Evolutionary conservation across 2,888 invertebrate genomes (phyloP).

Genomic region (Helobdella robusta): DNA sequence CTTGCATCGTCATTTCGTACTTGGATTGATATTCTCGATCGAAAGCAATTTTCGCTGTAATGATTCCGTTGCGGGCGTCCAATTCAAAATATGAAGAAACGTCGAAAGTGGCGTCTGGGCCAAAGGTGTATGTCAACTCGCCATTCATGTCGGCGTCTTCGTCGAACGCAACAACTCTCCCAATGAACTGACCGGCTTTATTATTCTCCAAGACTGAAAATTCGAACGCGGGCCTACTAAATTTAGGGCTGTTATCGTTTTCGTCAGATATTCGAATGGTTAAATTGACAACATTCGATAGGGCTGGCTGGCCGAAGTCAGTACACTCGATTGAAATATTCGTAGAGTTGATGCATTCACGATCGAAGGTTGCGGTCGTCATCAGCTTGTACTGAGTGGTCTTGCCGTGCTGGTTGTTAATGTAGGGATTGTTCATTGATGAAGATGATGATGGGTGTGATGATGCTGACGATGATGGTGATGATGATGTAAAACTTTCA

Average conservation of each 20-base stretch:
- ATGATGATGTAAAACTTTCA: too few relatives aligned
- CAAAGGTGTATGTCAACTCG: slow-evolving; percentile 28
- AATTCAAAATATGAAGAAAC: not conserved
- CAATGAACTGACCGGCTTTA: not conserved
- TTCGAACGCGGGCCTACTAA: slow-evolving; percentile 48
- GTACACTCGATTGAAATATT: slow-evolving; percentile 28
- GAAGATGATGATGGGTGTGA: too few relatives aligned
- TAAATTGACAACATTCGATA: slow-evolving; percentile 59
- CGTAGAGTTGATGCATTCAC: slow-evolving; percentile 25
- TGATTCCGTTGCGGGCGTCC: slow-evolving; percentile 20
- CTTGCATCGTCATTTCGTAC: slow-evolving; percentile 38
- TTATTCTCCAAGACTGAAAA: slow-evolving; percentile 26
- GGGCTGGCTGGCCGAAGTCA: slow-evolving; percentile 28
- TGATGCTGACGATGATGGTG: too few relatives aligned
- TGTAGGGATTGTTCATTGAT: slow-evolving; percentile 15
- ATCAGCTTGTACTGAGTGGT: slow-evolving; percentile 32
- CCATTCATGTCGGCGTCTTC: slow-evolving; percentile 40
- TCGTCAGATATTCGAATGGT: slow-evolving; percentile 67
- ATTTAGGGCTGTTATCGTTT: slow-evolving; percentile 85
- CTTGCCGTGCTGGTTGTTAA: slow-evolving; percentile 16
- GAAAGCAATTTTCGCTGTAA: slow-evolving; percentile 26
- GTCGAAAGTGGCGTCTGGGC: slow-evolving; percentile 15
- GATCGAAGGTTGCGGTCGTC: slow-evolving; percentile 29
- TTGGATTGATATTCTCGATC: slow-evolving; percentile 32
- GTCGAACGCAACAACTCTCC: slow-evolving; percentile 31